These are phyloP conservation scores for Thalassaphorura encarpata DNA, from an alignment of 1,140 invertebrate genomes.

Conservation along the genomic window DNA sequence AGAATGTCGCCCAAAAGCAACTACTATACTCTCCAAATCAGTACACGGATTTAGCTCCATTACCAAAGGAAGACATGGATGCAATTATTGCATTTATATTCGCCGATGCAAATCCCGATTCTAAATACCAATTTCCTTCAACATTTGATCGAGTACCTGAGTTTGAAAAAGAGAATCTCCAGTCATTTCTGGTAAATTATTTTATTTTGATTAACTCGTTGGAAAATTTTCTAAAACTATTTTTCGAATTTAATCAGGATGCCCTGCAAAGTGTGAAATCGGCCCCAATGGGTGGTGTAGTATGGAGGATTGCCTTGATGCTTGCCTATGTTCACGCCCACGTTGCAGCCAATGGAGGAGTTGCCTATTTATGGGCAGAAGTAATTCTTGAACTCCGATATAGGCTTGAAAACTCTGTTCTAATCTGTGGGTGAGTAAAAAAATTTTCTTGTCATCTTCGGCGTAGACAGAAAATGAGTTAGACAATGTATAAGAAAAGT, in stretches of 20 bases:
- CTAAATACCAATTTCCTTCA: slow-evolving; percentile 31
- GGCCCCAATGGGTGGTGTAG: slow-evolving; percentile 62
- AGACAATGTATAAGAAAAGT: too few species aligned
- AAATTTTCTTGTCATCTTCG: neutral
- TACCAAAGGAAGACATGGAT: slow-evolving; percentile 61
- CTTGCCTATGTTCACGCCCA: slow-evolving; percentile 64
- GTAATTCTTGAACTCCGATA: slow-evolving; percentile 80
- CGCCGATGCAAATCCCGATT: slow-evolving; percentile 64
- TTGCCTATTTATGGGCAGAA: slow-evolving; percentile 87
- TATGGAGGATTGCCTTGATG: slow-evolving; percentile 72
- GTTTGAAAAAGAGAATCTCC: slow-evolving; percentile 14
- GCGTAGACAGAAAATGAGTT: too few species aligned
- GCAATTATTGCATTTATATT: slow-evolving; percentile 76
- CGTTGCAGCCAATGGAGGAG: slow-evolving; percentile 62
- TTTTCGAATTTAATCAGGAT: slow-evolving; percentile 15
- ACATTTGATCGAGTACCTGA: slow-evolving; percentile 28
- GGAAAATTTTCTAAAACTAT: slow-evolving; percentile 1
- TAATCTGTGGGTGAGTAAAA: slow-evolving; percentile 67
- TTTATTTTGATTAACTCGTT: neutral
- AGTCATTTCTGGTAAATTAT: slow-evolving; percentile 6
- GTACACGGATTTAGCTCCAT: slow-evolving; percentile 51
- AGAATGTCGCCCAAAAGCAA: slow-evolving; percentile 35
- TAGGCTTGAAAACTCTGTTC: slow-evolving; percentile 70
- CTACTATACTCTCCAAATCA: slow-evolving; percentile 18
- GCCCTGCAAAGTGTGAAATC: slow-evolving; percentile 49